Percentiles rank a stretch among this genome's conserved stretches.
These are phyloP conservation scores for Ovis aries DNA, from an alignment of 2,113 vertebrate genomes.

Conservation along the genomic window DNA sequence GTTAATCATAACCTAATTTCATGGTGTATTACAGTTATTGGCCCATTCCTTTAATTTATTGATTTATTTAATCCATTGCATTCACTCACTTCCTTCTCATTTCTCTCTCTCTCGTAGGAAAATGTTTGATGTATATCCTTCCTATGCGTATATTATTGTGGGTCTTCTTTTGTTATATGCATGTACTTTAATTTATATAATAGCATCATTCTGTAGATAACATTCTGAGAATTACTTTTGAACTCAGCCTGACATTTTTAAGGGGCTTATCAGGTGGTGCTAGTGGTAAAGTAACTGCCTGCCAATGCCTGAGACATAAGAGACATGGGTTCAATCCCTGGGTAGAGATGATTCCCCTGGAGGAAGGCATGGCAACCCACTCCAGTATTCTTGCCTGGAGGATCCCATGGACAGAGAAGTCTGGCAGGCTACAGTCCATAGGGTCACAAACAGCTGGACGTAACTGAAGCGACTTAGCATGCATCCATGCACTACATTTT, in stretches of 20 bases:
- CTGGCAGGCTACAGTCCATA: not conserved
- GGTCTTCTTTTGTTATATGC: not conserved
- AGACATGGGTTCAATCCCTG: fast-evolving
- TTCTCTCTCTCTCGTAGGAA: not conserved
- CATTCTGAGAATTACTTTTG: not conserved
- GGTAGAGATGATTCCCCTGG: not conserved
- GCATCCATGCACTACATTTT: not conserved
- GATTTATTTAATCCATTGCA: not conserved
- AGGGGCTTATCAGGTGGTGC: not conserved
- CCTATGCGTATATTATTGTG: not conserved
- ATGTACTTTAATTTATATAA: not conserved
- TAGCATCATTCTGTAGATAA: not conserved
- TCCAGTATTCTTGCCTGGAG: not conserved
- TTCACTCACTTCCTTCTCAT: not conserved
- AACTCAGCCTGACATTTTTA: not conserved
- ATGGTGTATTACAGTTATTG: not conserved
- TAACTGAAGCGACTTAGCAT: not conserved
- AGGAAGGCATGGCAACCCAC: not conserved
- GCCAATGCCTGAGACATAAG: not conserved
- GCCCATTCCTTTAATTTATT: not conserved
- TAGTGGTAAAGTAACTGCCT: not conserved
- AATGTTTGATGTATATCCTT: not conserved
- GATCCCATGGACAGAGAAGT: not conserved
- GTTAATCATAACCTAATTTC: not conserved
- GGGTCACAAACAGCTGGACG: not conserved